Conservation (phyloP, 2,797 vertebrate species). For the Manis crassicaudata region DNA sequence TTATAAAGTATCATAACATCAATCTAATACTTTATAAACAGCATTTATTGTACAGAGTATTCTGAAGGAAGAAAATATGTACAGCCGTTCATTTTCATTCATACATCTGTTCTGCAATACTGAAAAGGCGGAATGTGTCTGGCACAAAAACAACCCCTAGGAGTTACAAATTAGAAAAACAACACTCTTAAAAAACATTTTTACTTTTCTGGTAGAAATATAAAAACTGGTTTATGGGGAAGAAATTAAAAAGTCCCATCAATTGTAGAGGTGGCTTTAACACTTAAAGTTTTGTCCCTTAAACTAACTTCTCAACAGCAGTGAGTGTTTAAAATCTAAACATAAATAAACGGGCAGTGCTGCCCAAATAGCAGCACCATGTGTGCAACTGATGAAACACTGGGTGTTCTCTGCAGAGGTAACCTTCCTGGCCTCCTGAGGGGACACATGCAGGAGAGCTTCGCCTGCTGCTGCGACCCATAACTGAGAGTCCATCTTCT, state of each 20-base stretch:
- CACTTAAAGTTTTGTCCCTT: slow-evolving; percentile 78
- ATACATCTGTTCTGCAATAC: slow-evolving; percentile 85
- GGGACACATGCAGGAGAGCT: slow-evolving; percentile 76
- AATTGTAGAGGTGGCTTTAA: slow-evolving; percentile 81
- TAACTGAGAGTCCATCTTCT: slow-evolving; percentile 67
- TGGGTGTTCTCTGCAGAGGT: slow-evolving; percentile 72
- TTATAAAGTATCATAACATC: slow-evolving; percentile 73
- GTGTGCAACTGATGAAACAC: slow-evolving; percentile 81
- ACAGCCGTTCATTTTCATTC: slow-evolving; percentile 84
- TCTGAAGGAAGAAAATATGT: slow-evolving; percentile 80
- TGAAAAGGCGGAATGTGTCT: slow-evolving; percentile 88
- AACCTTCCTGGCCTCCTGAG: slow-evolving; percentile 57
- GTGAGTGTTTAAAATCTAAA: slow-evolving; percentile 82
- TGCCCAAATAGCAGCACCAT: slow-evolving; percentile 74
- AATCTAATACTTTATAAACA: slow-evolving; percentile 82
- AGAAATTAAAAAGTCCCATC: slow-evolving; percentile 82
- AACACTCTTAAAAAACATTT: slow-evolving; percentile 82
- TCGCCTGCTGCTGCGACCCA: slow-evolving; percentile 76
- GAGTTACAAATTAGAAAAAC: slow-evolving; percentile 81
- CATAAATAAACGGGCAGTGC: slow-evolving; percentile 84
- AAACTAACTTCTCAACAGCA: slow-evolving; percentile 78
- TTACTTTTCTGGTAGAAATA: slow-evolving; percentile 84
- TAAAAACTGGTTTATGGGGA: slow-evolving; percentile 84
- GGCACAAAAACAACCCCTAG: slow-evolving; percentile 81
- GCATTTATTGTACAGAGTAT: slow-evolving; percentile 84